Percentiles rank a stretch among this genome's conserved stretches.
Evolutionary conservation across 2,113 vertebrate genomes (phyloP).

Genomic region (Nothocercus nigrocapillus): DNA sequence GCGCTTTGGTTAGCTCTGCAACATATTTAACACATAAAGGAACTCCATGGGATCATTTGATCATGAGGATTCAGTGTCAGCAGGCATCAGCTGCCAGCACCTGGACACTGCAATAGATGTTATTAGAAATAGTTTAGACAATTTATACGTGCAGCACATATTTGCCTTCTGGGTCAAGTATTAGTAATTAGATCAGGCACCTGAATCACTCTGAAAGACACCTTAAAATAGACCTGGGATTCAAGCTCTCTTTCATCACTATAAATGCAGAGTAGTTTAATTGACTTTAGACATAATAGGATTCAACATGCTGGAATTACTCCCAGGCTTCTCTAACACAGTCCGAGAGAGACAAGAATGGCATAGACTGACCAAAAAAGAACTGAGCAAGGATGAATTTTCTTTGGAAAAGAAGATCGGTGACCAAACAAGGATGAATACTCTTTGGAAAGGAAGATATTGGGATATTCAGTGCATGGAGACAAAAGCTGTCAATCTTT

Average conservation of each 20-base stretch:
- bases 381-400: background rate
- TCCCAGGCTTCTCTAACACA: background rate
- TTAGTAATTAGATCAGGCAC: background rate
- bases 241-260: background rate
- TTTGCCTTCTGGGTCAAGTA: background rate
- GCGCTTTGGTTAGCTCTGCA: background rate
- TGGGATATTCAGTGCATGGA: background rate
- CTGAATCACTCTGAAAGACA: background rate
- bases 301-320: background rate
- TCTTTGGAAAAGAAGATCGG: background rate
- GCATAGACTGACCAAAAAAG: rapidly evolving
- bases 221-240: constrained; percentile 34
- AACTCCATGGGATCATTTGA: background rate
- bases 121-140: constrained; percentile 9
- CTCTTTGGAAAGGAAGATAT: background rate
- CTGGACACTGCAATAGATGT: background rate
- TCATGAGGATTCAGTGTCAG: background rate
- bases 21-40: constrained; percentile 12
- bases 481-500: background rate
- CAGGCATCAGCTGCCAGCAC: constrained; percentile 22
- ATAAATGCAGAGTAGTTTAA: background rate
- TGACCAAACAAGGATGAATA: background rate
- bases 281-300: background rate
- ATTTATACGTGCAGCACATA: background rate
- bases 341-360: background rate